These are phyloP conservation scores for Orientallactaga bullata DNA, from an alignment of 2,113 vertebrate genomes.

Conservation along the genomic window DNA sequence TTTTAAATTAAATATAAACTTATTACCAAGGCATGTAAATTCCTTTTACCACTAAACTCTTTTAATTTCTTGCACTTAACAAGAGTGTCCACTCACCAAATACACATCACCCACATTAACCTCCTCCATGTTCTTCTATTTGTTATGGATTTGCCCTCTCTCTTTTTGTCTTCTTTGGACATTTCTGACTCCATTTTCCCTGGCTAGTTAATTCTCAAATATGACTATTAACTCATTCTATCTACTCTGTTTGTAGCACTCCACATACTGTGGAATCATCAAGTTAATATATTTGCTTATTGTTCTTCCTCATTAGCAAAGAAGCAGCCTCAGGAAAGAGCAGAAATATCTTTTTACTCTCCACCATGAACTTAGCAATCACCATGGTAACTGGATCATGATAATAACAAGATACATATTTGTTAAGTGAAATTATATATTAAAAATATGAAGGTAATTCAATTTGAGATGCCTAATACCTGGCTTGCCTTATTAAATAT, in stretches of 20 bases:
- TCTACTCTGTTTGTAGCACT: not conserved
- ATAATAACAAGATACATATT: not conserved
- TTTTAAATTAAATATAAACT: conserved; percentile 11
- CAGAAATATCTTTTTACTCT: not conserved
- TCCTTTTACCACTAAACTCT: not conserved
- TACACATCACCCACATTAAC: not conserved
- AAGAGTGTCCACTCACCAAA: rapidly evolving
- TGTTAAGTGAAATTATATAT: not conserved
- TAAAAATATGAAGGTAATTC: not conserved
- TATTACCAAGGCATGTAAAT: not conserved
- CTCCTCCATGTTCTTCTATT: no score
- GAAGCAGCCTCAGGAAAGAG: not conserved
- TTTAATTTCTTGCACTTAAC: not conserved
- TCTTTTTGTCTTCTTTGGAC: not conserved
- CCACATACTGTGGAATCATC: not conserved
- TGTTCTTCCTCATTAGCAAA: not conserved
- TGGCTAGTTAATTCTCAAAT: not conserved
- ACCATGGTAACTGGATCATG: not conserved
- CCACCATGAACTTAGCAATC: not conserved
- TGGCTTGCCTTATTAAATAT: not conserved
- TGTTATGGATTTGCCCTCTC: not conserved
- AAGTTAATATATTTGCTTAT: not conserved
- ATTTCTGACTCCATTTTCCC: not conserved
- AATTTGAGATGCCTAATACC: not conserved
- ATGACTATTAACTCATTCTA: not conserved